Conservation (phyloP, 2,888 invertebrate genomes). For the Pristionchus maxplancki region DNA sequence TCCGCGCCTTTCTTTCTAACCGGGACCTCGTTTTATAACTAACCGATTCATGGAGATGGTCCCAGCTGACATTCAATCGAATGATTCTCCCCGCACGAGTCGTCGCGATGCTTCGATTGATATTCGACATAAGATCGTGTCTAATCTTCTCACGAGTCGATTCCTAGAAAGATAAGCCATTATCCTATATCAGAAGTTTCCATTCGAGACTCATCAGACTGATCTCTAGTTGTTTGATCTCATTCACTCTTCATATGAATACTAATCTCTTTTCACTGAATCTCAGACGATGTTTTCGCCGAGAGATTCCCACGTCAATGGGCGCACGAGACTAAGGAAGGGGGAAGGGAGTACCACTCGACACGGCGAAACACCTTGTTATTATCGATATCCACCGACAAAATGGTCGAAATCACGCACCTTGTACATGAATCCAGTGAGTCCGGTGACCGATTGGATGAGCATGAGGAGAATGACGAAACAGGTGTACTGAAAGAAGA, state of each 20-base stretch:
- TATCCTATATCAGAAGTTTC: too few species aligned
- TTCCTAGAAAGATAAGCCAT: slow-evolving; percentile 56
- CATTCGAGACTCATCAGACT: too few species aligned
- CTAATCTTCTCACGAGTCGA: slow-evolving; percentile 81
- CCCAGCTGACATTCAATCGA: slow-evolving; percentile 84
- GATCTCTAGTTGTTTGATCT: too few species aligned
- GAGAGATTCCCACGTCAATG: too few species aligned
- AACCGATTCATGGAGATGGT: slow-evolving; percentile 83
- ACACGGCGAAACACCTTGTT: too few species aligned
- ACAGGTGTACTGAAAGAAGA: slow-evolving; percentile 85
- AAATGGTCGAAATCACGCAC: too few species aligned
- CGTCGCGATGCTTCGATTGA: slow-evolving; percentile 83
- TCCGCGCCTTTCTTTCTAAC: too few species aligned
- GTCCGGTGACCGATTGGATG: slow-evolving; percentile 86
- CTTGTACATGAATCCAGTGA: slow-evolving; percentile 87
- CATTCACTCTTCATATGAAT: neutral
- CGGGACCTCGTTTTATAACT: too few species aligned
- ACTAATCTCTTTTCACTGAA: neutral
- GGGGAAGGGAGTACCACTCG: too few species aligned
- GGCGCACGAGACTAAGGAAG: neutral
- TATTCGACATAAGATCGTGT: slow-evolving; percentile 84
- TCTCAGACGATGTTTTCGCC: too few species aligned
- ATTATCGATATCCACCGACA: too few species aligned
- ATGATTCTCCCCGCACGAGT: slow-evolving; percentile 80
- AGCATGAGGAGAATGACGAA: slow-evolving; percentile 87